Evolutionary conservation across 2,113 vertebrate genomes (phyloP).

Genomic region (Meriones unguiculatus): DNA sequence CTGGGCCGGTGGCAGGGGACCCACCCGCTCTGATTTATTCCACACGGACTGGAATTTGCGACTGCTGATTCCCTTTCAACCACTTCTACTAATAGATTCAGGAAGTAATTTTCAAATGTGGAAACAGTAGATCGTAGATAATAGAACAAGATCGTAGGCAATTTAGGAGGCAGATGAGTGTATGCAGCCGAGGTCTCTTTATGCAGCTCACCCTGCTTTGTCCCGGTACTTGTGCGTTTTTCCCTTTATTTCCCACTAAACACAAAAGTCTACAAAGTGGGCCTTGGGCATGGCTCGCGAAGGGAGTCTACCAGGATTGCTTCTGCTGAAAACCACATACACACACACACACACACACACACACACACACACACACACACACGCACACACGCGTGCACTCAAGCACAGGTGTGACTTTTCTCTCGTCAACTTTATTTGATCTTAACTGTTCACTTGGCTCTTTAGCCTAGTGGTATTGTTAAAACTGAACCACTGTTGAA

Average conservation of each 20-base stretch:
- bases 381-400: background rate
- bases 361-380: background rate
- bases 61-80: constrained; percentile 79
- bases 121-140: constrained; percentile 80
- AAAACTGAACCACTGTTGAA: constrained; percentile 70
- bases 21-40: constrained; percentile 23
- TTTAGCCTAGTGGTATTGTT: constrained; percentile 42
- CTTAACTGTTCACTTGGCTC: constrained; percentile 71
- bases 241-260: constrained; percentile 53
- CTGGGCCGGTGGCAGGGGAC: constrained; percentile 36
- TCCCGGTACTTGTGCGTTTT: background rate
- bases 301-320: background rate
- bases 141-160: constrained; percentile 78
- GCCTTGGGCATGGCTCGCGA: background rate
- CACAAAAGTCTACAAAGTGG: background rate
- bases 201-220: background rate
- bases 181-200: constrained; percentile 66
- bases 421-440: constrained; percentile 62
- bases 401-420: background rate
- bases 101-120: constrained; percentile 82
- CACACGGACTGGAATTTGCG: background rate
- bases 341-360: background rate
- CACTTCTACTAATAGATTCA: constrained; percentile 79
- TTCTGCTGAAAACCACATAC: background rate
- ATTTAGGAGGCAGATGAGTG: constrained; percentile 82